These are phyloP conservation scores for Drepanosiphum platanoidis DNA, from an alignment of 2,888 invertebrate species.

Conservation along the genomic window DNA sequence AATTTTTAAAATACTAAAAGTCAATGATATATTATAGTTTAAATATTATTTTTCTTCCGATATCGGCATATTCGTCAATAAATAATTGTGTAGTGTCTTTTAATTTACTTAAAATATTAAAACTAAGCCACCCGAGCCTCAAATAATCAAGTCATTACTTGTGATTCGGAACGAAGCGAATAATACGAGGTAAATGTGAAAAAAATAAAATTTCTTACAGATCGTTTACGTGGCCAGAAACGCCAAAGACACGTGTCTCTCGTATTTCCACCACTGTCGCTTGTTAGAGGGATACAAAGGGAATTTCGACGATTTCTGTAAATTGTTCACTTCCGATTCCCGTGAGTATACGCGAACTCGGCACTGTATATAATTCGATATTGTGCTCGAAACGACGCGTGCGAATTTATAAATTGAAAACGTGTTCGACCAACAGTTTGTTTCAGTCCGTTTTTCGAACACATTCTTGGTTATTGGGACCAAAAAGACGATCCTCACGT, in stretches of 20 bases:
- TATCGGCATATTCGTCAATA: too few species aligned
- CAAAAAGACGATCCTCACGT: conserved; percentile 77
- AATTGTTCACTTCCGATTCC: conserved; percentile 70
- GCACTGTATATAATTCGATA: too few species aligned
- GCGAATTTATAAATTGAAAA: not conserved
- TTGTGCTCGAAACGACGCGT: conserved; percentile 9
- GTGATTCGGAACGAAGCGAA: too few species aligned
- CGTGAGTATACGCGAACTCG: conserved; percentile 19
- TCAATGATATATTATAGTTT: too few species aligned
- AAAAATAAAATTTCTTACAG: conserved; percentile 68
- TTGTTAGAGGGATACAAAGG: conserved; percentile 74
- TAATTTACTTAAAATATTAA: too few species aligned
- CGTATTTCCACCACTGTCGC: conserved; percentile 85
- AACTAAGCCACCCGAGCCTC: too few species aligned
- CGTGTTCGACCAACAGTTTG: conserved; percentile 65
- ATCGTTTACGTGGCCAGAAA: conserved; percentile 89
- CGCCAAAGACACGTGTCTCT: conserved; percentile 90
- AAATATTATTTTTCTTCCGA: too few species aligned
- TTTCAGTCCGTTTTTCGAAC: conserved; percentile 73
- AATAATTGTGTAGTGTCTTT: too few species aligned
- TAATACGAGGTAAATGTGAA: too few species aligned
- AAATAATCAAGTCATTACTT: too few species aligned
- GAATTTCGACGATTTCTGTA: conserved; percentile 78
- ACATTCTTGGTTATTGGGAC: conserved; percentile 73
- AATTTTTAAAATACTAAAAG: too few species aligned